phyloP scores from a whole-genome alignment of 2,797 vertebrate species.

The Diplodus puntazzo region DNA sequence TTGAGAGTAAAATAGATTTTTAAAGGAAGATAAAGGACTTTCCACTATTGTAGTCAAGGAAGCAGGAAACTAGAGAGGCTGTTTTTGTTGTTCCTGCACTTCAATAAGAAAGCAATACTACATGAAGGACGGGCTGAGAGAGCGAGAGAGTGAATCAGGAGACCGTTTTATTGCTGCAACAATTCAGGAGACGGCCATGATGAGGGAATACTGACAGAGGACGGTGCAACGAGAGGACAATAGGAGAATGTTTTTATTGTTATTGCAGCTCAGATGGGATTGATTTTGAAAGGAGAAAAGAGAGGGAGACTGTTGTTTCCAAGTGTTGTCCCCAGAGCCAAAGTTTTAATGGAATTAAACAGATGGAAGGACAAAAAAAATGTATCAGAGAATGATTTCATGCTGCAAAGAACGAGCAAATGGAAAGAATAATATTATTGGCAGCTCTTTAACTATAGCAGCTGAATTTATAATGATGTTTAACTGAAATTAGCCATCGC shows the following conservation, averaged over 20 bases:
- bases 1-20: not conserved
- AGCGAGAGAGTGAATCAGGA: not conserved
- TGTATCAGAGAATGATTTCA: not conserved
- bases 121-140: not conserved
- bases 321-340: slow-evolving; percentile 4
- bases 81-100: not conserved
- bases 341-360: slow-evolving; percentile 3
- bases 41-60: not conserved
- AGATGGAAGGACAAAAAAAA: not conserved
- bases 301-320: not conserved
- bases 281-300: slow-evolving; percentile 3
- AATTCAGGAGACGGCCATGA: slow-evolving; percentile 1
- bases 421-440: not conserved
- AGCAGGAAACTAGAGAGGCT: not conserved
- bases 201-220: slow-evolving; percentile 28
- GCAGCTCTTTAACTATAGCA: not conserved
- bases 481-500: no score
- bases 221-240: not conserved
- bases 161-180: slow-evolving; percentile 24
- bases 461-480: no score
- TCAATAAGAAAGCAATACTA: not conserved
- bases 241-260: slow-evolving; percentile 6
- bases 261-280: slow-evolving; percentile 21
- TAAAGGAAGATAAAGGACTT: not conserved
- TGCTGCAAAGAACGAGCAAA: not conserved